phyloP scores from a whole-genome alignment of 2,797 vertebrate genomes.

The Denticeps clupeoides region DNA sequence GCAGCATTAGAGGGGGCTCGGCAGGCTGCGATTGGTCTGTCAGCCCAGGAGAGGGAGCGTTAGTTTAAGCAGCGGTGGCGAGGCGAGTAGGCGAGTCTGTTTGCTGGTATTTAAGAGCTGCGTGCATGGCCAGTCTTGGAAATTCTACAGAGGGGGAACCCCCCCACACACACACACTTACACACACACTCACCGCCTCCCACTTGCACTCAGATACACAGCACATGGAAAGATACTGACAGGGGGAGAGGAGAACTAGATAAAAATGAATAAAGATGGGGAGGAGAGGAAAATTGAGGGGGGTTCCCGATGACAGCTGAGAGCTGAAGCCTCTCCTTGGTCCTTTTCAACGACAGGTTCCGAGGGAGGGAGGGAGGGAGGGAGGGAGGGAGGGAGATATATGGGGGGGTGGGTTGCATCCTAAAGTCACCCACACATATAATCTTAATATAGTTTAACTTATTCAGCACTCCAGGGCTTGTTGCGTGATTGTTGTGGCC shows the following conservation, averaged over 20 bases:
- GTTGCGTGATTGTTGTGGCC: no score
- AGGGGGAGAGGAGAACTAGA: no score
- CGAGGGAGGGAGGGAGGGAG: neutral
- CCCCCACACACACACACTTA: slow-evolving; percentile 8
- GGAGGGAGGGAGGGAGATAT: slow-evolving; percentile 6
- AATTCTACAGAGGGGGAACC: slow-evolving; percentile 20
- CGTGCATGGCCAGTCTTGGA: slow-evolving; percentile 27
- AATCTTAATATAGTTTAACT: no score
- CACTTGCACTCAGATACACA: slow-evolving; percentile 22
- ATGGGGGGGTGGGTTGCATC: slow-evolving; percentile 38
- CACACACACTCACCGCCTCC: slow-evolving; percentile 24
- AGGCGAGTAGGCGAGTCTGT: slow-evolving; percentile 33
- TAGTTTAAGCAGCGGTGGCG: slow-evolving; percentile 34
- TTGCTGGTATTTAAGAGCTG: slow-evolving; percentile 35
- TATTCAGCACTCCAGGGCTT: no score
- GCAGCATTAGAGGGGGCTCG: slow-evolving; percentile 31
- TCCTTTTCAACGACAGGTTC: no score
- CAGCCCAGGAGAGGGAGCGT: slow-evolving; percentile 51
- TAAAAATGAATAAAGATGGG: no score
- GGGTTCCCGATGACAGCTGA: no score
- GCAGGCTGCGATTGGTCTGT: slow-evolving; percentile 51
- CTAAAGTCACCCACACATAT: no score
- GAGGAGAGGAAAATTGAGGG: no score
- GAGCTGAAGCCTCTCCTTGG: no score
- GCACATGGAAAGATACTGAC: no score